A percentile compares a stretch with the other conserved stretches of the same genome.
These are phyloP conservation scores for Bruchidius siliquastri DNA, from an alignment of 2,888 invertebrate genomes.

Conservation along the genomic window DNA sequence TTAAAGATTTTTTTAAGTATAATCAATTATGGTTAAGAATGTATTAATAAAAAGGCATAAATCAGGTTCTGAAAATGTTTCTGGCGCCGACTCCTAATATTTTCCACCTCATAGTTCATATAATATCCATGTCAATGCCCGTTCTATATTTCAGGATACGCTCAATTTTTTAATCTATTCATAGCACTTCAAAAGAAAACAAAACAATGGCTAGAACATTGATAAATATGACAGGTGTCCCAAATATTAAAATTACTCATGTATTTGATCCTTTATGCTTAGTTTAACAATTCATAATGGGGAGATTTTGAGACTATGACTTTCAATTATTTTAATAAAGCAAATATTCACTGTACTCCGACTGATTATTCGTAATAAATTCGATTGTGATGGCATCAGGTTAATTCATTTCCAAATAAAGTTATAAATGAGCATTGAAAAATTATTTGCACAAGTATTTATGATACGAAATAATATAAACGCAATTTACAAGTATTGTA, in stretches of 20 bases:
- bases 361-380: neutral
- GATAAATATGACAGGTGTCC: neutral
- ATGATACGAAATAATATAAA: no score
- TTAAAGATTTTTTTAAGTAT: no score
- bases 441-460: no score
- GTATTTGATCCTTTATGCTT: neutral
- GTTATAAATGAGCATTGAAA: neutral
- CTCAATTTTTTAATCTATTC: neutral
- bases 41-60: neutral
- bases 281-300: neutral
- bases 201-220: neutral
- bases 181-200: neutral
- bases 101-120: neutral
- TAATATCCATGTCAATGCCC: neutral
- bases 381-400: neutral
- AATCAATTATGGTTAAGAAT: no score
- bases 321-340: neutral
- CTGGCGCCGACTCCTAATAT: neutral
- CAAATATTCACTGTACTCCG: neutral
- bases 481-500: no score
- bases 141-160: neutral
- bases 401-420: neutral
- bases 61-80: neutral
- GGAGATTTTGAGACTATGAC: neutral
- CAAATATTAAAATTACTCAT: neutral